Base-by-base conservation (phyloP, 2,113 vertebrate species). In the Daboia siamensis region DNA sequence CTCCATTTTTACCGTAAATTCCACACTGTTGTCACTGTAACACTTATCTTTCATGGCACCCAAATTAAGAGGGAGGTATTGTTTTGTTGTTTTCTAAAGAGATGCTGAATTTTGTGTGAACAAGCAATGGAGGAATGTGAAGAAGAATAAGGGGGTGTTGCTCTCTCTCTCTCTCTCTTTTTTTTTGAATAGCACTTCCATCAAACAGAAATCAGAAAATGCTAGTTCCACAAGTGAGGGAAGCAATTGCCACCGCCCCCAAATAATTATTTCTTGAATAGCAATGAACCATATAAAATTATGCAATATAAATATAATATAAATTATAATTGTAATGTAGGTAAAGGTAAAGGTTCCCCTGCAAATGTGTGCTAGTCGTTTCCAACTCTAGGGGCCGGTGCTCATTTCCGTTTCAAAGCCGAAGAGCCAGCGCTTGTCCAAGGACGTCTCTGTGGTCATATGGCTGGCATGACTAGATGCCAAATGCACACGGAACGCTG, bases 11-110 rank as follows among this genome's bases (percentile, higher is more conserved):
- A 92, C 92, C 92, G 92, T 93, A 96, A 95, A 95, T 92, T 88
- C 59, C 2, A 51, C 89, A 61, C 92, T 64, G 93, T 61, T 96
- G 91, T 93, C 91, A 94, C 94, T 80, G 89, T 93, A 95, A 96
- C 93, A 93, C 93, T 92, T 93, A 95, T 97, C 93, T 96, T 90
- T 93, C 39, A 21, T 93, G 93, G 94, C 15, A 59, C 97, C 94
- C 96, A 97, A 97, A 96, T 96, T 94, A 96, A 96, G 97, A 94
- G 92, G 52, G 91, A 96, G 55, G 86, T 89, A 94, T 91, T 94
- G 93, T 95, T 94, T 94, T 95, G 92, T 91, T 95, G 94, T 95
- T 96, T 95, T 96, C 92, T 90, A 93, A 95, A 95, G 92, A 86
- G 94, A 95, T 90, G 69, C 89, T 90, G 95, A 95, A 94, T 96